A percentile compares a stretch with the other conserved stretches of the same genome.
Evolutionary conservation across 2,113 vertebrate genomes (phyloP).

Genomic region (Tursiops truncatus): DNA sequence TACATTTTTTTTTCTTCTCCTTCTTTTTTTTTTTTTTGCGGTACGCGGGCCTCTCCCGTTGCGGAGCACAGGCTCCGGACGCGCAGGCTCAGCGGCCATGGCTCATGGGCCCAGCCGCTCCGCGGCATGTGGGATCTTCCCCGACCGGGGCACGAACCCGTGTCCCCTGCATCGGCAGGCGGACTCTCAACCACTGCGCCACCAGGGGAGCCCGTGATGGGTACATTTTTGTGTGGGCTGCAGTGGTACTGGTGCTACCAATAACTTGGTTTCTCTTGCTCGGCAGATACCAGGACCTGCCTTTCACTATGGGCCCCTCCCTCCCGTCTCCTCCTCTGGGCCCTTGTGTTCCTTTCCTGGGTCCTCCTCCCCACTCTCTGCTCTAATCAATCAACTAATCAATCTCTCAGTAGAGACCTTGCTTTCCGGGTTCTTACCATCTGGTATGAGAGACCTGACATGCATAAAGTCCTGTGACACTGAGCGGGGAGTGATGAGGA

Average conservation of each 20-base stretch:
- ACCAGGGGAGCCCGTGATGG: no score
- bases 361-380: neutral
- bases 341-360: neutral
- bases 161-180: no score
- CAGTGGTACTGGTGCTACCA: neutral
- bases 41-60: no score
- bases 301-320: neutral
- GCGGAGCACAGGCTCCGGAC: no score
- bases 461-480: neutral
- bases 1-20: neutral
- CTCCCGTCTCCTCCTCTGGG: neutral
- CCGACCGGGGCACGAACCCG: rapidly evolving
- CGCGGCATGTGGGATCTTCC: no score
- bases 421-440: neutral
- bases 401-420: neutral
- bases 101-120: no score
- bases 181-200: no score
- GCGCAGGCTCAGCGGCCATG: rapidly evolving
- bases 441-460: neutral
- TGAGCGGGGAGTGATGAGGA: neutral
- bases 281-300: neutral
- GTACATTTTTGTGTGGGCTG: neutral
- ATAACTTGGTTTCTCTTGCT: neutral
- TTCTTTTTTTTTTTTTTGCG: no score
- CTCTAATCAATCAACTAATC: neutral